These are phyloP conservation scores for Drosophila rubida DNA, from an alignment of 2,888 invertebrate species.

Conservation along the genomic window DNA sequence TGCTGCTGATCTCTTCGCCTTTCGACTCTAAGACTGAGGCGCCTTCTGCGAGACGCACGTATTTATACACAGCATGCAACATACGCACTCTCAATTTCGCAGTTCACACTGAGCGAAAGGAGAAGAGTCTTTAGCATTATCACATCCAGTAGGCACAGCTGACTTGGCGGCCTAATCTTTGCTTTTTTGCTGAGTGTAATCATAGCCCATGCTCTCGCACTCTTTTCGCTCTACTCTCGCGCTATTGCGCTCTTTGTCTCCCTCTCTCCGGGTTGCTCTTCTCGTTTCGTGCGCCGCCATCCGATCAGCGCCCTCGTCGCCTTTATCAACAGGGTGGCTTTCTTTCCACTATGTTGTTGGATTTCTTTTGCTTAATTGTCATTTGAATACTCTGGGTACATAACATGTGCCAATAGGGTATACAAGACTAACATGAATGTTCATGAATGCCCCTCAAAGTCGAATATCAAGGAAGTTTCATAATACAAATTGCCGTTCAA, in stretches of 20 bases:
- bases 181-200: conserved; percentile 22
- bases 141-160: background rate
- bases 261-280: conserved; percentile 6
- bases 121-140: background rate
- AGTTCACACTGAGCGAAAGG: conserved; percentile 28
- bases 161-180: background rate
- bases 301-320: conserved; percentile 35
- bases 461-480: too few relatives aligned
- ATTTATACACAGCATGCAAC: conserved; percentile 62
- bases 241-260: background rate
- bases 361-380: conserved; percentile 16
- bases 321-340: conserved; percentile 56
- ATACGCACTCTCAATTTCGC: conserved; percentile 39
- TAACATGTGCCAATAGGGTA: background rate
- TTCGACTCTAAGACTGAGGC: conserved; percentile 53
- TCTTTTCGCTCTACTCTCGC: conserved; percentile 1
- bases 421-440: background rate
- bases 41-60: conserved; percentile 50
- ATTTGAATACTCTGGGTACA: conserved; percentile 4
- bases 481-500: too few relatives aligned
- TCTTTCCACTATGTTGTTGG: conserved; percentile 41
- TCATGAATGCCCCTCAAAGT: too few relatives aligned
- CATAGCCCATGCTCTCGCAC: conserved; percentile 3
- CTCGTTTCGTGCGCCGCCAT: conserved; percentile 14
- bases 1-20: conserved; percentile 46